Evolutionary conservation across 2,113 vertebrate species (phyloP), one percentile per base, ranked within the genome.

Genomic region (Salvelinus alpinus): DNA sequence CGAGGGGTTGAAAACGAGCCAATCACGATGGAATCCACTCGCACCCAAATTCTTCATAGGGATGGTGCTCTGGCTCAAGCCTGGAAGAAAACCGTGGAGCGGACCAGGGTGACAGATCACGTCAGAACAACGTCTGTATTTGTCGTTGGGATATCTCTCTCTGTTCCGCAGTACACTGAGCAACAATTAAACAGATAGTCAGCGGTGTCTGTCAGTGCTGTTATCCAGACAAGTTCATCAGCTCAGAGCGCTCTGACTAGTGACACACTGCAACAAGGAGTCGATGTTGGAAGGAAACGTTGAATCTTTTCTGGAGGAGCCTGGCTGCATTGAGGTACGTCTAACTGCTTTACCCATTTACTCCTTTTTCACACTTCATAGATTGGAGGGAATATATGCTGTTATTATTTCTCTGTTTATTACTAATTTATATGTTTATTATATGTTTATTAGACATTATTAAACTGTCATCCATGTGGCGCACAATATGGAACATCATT

Each of bases 71-170:
- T 22, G 69, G 27, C 60, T 60, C 54, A 44, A 67, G 71, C 74
- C 67, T 38, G 62, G 47, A 74, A 67, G 81, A 74, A 66, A 78
- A 79, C 38, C 12, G 57, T 78, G 54, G 34, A 51, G 22, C 9
- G 9, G 38, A 44, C 38, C 2, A 11, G 27, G 72, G 72, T 83
- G 79, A 85, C 81, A 79, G 79, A 84, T 80, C 80, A 70, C 79
- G 38, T 20, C 71, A 80, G 74, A 27, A 38, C 20, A 22, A 68
- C 27, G 73, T 68, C 44, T 24, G 24, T 69, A 47, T 51, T 29
- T 34, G 8, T 59, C 24, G 31, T 11, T 68, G 18, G 66, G 18
- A 68, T 31, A 38, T 13, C 66, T 44, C 38, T 44, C 38, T 68
- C 3, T 38, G 29, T 18, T 34, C 29, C 5, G 16, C 20, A 18